Evolutionary conservation across 2,888 invertebrate genomes (phyloP).

Genomic region (Coecobrya sp.): DNA sequence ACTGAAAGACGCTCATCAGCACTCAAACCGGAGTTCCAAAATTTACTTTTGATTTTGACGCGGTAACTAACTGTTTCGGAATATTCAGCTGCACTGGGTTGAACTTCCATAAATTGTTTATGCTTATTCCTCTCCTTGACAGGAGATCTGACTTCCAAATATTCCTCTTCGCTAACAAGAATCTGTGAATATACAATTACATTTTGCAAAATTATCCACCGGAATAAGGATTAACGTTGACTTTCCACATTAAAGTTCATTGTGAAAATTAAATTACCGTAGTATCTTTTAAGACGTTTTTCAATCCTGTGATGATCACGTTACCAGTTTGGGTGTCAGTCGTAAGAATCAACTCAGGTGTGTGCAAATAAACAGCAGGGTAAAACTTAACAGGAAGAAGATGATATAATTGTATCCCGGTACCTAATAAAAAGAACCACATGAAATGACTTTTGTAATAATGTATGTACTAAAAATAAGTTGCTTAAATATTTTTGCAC

Average conservation of each 20-base stretch:
- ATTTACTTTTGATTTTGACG: slow-evolving; percentile 62
- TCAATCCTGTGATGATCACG: slow-evolving; percentile 89
- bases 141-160: slow-evolving; percentile 46
- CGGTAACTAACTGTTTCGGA: slow-evolving; percentile 59
- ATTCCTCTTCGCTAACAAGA: slow-evolving; percentile 66
- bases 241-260: too few relatives aligned
- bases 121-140: slow-evolving; percentile 22
- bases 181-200: not conserved
- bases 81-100: slow-evolving; percentile 58
- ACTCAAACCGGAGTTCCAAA: slow-evolving; percentile 77
- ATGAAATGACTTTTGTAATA: not conserved
- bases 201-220: not conserved
- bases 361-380: slow-evolving; percentile 88
- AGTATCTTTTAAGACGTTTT: slow-evolving; percentile 89
- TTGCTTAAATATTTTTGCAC: slow-evolving; percentile 81
- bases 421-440: slow-evolving; percentile 53
- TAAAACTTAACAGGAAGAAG: slow-evolving; percentile 87
- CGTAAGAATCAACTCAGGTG: slow-evolving; percentile 87
- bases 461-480: not conserved
- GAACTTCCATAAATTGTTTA: slow-evolving; percentile 69
- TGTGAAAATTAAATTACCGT: slow-evolving; percentile 87
- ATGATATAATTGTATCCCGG: slow-evolving; percentile 87
- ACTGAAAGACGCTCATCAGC: slow-evolving; percentile 74
- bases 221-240: too few relatives aligned
- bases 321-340: slow-evolving; percentile 83